A percentile compares a stretch with the other conserved stretches of the same genome.
phyloP scores from a whole-genome alignment of 2,113 vertebrate genomes.

The Rhinolophus ferrumequinum region DNA sequence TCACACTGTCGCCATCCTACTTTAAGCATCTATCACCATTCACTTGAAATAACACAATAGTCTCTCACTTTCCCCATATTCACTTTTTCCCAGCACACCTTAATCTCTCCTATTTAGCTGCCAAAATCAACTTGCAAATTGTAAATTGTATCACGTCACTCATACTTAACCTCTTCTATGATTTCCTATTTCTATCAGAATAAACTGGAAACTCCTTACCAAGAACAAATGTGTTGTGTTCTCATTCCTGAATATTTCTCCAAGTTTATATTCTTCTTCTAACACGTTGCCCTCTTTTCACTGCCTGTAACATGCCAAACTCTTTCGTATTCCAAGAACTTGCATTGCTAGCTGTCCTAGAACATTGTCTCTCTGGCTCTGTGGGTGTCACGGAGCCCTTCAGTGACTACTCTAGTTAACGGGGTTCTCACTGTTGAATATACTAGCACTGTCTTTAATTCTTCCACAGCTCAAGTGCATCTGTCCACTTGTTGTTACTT shows the following conservation, averaged over 20 bases:
- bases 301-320: not conserved
- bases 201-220: not conserved
- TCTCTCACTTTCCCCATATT: not conserved
- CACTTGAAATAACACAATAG: not conserved
- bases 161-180: not conserved
- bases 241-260: constrained; percentile 14
- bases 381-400: not conserved
- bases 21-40: not conserved
- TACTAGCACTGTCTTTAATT: not conserved
- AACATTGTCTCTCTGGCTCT: not conserved
- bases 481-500: not conserved
- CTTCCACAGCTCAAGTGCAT: not conserved
- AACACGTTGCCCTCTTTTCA: not conserved
- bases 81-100: not conserved
- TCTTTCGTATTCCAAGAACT: not conserved
- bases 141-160: not conserved
- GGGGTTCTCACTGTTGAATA: not conserved
- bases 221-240: constrained; percentile 4
- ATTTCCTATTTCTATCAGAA: not conserved
- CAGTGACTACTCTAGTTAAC: not conserved
- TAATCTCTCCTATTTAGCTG: not conserved
- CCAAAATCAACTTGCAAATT: constrained; percentile 11
- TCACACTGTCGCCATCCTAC: too few species aligned
- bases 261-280: constrained; percentile 5
- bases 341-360: not conserved